Percentiles rank a stretch among this genome's conserved stretches.
phyloP scores from a whole-genome alignment of 2,113 vertebrate genomes.

The Saguinus midas region DNA sequence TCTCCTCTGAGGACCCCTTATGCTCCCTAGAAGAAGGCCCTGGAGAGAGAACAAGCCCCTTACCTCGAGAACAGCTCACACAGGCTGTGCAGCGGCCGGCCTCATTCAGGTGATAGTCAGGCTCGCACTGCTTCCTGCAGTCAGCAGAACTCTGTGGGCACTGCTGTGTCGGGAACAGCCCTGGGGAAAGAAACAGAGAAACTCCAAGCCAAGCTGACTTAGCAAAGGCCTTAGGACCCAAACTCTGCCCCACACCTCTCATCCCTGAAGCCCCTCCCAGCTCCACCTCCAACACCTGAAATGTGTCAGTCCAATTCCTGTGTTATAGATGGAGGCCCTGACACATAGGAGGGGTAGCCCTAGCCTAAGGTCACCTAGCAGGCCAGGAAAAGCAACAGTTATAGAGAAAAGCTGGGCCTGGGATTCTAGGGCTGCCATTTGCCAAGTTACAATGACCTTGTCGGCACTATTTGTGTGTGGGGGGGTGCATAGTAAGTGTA shows the following conservation, averaged over 20 bases:
- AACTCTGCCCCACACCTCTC: not conserved
- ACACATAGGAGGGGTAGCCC: not conserved
- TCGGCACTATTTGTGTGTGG: not conserved
- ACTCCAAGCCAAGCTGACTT: not conserved
- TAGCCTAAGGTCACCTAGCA: not conserved
- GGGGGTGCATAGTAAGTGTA: too few relatives aligned
- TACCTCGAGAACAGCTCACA: conserved; percentile 79
- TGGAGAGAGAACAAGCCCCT: not conserved
- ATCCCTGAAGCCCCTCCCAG: not conserved
- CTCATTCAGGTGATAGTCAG: conserved; percentile 63
- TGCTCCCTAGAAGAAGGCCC: not conserved
- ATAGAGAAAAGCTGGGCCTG: not conserved
- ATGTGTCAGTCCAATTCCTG: not conserved
- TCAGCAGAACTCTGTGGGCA: conserved; percentile 70
- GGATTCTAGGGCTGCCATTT: not conserved
- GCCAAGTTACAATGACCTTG: not conserved
- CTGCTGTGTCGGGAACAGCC: not conserved
- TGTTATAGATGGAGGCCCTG: rapidly evolving
- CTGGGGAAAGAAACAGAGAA: conserved; percentile 68
- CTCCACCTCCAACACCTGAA: not conserved
- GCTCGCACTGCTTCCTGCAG: conserved; percentile 74
- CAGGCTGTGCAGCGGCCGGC: conserved; percentile 59
- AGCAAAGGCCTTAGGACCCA: not conserved
- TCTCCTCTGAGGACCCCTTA: not conserved
- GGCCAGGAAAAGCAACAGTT: not conserved